Conservation (phyloP, 2,113 vertebrate genomes). For the Colinus virginianus region DNA sequence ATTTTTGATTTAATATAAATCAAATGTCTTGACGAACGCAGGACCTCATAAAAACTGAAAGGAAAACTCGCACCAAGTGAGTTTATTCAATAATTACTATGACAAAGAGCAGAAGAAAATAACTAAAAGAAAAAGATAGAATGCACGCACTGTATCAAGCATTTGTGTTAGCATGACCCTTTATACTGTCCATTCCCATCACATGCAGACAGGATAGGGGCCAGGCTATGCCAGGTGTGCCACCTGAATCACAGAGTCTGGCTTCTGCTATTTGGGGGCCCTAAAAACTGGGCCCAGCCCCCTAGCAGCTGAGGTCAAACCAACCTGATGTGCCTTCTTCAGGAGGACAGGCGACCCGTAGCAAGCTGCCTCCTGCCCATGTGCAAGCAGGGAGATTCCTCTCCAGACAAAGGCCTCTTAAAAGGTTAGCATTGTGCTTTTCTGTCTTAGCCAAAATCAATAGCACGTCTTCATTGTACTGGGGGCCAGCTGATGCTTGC, state of each 20-base stretch:
- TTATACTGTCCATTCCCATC: not conserved
- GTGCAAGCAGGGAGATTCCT: not conserved
- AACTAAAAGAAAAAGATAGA: not conserved
- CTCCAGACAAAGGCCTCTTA: not conserved
- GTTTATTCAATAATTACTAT: not conserved
- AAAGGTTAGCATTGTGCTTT: not conserved
- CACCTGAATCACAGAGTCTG: not conserved
- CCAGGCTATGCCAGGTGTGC: not conserved
- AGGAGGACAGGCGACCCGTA: not conserved
- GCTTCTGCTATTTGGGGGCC: not conserved
- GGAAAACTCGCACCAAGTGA: not conserved
- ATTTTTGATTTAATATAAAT: slow-evolving; percentile 15
- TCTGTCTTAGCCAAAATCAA: not conserved
- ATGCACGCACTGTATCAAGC: not conserved
- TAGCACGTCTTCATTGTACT: not conserved
- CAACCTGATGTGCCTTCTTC: not conserved
- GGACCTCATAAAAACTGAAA: not conserved
- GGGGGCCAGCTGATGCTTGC: not conserved
- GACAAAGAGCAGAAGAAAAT: not conserved
- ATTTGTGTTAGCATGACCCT: not conserved
- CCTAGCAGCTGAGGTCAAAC: not conserved
- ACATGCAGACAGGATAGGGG: not conserved
- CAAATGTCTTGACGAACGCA: slow-evolving; percentile 22
- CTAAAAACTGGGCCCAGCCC: not conserved
- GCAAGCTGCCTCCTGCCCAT: not conserved